These are phyloP conservation scores for Mamestra configurata DNA, from an alignment of 1,140 invertebrate genomes.

Conservation along the genomic window DNA sequence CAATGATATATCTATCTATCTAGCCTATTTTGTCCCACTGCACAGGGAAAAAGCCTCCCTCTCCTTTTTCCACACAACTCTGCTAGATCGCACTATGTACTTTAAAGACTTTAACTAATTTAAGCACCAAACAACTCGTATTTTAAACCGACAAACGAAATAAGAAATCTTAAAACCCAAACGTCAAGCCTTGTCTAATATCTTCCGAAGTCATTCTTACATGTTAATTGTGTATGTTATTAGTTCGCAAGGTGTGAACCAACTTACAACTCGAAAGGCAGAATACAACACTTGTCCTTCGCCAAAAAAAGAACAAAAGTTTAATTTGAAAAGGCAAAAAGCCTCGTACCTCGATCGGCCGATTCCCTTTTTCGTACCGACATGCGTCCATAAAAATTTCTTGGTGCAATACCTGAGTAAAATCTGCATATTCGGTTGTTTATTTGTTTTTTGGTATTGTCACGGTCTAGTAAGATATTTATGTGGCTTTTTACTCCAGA, in stretches of 20 bases:
- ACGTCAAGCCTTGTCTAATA: constrained; percentile 55
- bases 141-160: too few relatives aligned
- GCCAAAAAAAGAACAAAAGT: constrained; percentile 48
- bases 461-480: constrained; percentile 10
- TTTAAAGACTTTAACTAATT: too few relatives aligned
- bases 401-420: constrained; percentile 4
- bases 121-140: too few relatives aligned
- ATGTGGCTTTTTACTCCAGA: neutral
- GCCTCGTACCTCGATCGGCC: constrained; percentile 15
- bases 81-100: too few relatives aligned
- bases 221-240: constrained; percentile 67
- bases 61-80: too few relatives aligned
- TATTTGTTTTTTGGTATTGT: constrained; percentile 34
- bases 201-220: constrained; percentile 53
- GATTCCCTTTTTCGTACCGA: constrained; percentile 18
- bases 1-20: neutral
- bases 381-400: constrained; percentile 11
- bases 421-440: constrained; percentile 32
- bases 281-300: constrained; percentile 52
- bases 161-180: too few relatives aligned
- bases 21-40: too few relatives aligned
- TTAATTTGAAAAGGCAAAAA: constrained; percentile 54
- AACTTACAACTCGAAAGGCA: constrained; percentile 53
- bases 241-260: constrained; percentile 70
- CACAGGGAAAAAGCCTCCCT: too few relatives aligned